Conservation (phyloP, 2,113 vertebrate species). For the human region GRCh38 chr1:243838001-243838500, state of each 20-base stretch:
- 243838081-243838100: not conserved
- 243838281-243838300: not conserved
- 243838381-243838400: constrained; percentile 39
- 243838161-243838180: constrained; percentile 5
- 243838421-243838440: constrained; percentile 71
- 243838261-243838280: constrained; percentile 20
- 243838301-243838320: not conserved
- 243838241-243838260: constrained; percentile 57
- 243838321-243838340: not conserved
- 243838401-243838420: constrained; percentile 75
- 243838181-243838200: not conserved
- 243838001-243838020: not conserved
- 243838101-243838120: not conserved
- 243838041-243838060: not conserved
- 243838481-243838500: constrained; percentile 67
- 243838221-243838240: not conserved
- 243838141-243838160: not conserved
- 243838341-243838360: not conserved
- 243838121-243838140: not conserved
- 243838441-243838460: constrained; percentile 72
- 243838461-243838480: constrained; percentile 74
- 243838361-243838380: not conserved
- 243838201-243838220: constrained; percentile 1
- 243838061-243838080: not conserved
- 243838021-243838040: not conserved